These are phyloP conservation scores for Pterostichus madidus DNA, from an alignment of 2,888 invertebrate species.

Conservation along the genomic window DNA sequence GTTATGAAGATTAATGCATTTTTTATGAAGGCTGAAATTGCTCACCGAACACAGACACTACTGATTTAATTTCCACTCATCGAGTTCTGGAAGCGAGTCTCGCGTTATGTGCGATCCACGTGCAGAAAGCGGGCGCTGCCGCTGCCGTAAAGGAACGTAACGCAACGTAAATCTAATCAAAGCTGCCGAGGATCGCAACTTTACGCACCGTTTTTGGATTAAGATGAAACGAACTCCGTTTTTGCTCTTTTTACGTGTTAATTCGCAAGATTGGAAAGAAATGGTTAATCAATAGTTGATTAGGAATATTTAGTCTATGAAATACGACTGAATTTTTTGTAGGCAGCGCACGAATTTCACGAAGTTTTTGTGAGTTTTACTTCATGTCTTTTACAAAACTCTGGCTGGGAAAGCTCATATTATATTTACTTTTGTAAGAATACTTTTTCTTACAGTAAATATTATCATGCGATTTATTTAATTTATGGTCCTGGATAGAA, in stretches of 20 bases:
- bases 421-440: no score
- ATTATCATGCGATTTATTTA: no score
- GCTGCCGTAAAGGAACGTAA: neutral
- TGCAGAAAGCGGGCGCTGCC: neutral
- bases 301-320: slow-evolving; percentile 21
- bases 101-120: neutral
- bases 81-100: slow-evolving; percentile 12
- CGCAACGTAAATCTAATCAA: slow-evolving; percentile 37
- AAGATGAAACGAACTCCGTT: slow-evolving; percentile 20
- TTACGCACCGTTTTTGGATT: slow-evolving; percentile 4
- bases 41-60: slow-evolving; percentile 42
- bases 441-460: no score
- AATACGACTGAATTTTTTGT: neutral
- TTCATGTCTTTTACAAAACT: no score
- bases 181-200: slow-evolving; percentile 24
- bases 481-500: no score
- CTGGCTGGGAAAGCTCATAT: no score
- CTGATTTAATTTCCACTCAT: slow-evolving; percentile 58
- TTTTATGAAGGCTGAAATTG: slow-evolving; percentile 57
- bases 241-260: slow-evolving; percentile 22
- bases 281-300: slow-evolving; percentile 42
- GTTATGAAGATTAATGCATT: slow-evolving; percentile 65
- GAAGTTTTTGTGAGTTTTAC: no score
- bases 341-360: no score
- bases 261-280: slow-evolving; percentile 43